Evolutionary conservation across 2,113 vertebrate genomes (phyloP), one percentile per base, ranked within the genome.

Genomic region (Corythornis cristatus): DNA sequence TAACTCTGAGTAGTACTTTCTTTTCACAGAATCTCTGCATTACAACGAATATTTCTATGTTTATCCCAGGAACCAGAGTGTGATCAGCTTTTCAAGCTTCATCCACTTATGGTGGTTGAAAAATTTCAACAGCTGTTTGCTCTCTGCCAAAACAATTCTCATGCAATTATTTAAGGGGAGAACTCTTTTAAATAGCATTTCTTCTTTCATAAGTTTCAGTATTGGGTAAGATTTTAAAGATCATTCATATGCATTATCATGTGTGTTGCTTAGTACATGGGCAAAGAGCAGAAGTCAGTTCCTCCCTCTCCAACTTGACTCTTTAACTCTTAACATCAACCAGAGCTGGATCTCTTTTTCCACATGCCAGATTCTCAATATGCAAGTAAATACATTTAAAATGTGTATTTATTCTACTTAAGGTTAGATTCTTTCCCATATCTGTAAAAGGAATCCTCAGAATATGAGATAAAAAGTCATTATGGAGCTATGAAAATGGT

Each of bases 71-170:
- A 96, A 81, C 37, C 46, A 79, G 48, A 67, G 43, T 45, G 25
- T 60, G 68, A 95, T 50, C 43, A 53, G 46, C 58, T 86, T 94
- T 95, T 88, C 93, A 93, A 94, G 86, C 83, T 90, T 94, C 88
- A 93, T 45, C 51, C 66, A 73, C 48, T 88, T 91, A 89, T 51
- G 65, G 58, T 77, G 58, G 56, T 65, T 83, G 73, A 96, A 94
- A 92, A 95, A 81, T 67, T 68, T 83, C 77, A 95, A 79, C 40
- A 93, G 83, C 54, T 86, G 31, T 83, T 82, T 20, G 13, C 20
- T 78, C 35, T 79, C 54, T 33, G 25, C 8, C 77, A 89, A 85
- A 92, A 85, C 33, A 92, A 57, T 92, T 94, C 70, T 86, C 60
- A 64, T 19, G 29, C 14, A n/a, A 67, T 80, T 87, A 76, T 92